phyloP scores from a whole-genome alignment of 2,888 invertebrate genomes.

The Parnassius apollo region DNA sequence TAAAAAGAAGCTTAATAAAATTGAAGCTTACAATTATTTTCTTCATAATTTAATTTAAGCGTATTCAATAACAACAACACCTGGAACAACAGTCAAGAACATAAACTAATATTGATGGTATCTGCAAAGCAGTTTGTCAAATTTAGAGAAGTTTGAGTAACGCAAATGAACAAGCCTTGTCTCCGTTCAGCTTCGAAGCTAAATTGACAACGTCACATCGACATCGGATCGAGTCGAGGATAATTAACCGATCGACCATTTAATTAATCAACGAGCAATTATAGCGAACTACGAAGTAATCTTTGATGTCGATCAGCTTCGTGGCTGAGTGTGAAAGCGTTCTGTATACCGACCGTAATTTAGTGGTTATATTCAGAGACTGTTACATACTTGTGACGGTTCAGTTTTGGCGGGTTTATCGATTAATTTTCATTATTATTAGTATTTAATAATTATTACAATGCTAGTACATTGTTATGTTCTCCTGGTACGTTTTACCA shows the following conservation, averaged over 20 bases:
- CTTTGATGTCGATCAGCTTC: conserved; percentile 10
- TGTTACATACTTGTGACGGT: background rate
- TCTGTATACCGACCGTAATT: background rate
- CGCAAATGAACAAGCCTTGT: conserved; percentile 5
- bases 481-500: too few relatives aligned
- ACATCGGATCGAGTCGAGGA: conserved; percentile 31
- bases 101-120: background rate
- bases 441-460: too few relatives aligned
- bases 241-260: conserved; percentile 32
- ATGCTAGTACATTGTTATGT: too few relatives aligned
- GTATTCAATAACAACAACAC: background rate
- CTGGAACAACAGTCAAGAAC: background rate
- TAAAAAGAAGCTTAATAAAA: too few relatives aligned
- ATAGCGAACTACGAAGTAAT: conserved; percentile 29
- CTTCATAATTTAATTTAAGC: too few relatives aligned
- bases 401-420: background rate
- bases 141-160: conserved; percentile 10
- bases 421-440: background rate
- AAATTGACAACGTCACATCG: conserved; percentile 26
- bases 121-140: background rate
- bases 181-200: background rate
- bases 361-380: background rate
- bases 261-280: conserved; percentile 34
- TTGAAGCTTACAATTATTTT: too few relatives aligned
- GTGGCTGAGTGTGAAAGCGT: background rate